A percentile compares a stretch with the other conserved stretches of the same genome.
Evolutionary conservation across 2,888 invertebrate genomes (phyloP).

Genomic region (Caenorhabditis zanzibari): DNA sequence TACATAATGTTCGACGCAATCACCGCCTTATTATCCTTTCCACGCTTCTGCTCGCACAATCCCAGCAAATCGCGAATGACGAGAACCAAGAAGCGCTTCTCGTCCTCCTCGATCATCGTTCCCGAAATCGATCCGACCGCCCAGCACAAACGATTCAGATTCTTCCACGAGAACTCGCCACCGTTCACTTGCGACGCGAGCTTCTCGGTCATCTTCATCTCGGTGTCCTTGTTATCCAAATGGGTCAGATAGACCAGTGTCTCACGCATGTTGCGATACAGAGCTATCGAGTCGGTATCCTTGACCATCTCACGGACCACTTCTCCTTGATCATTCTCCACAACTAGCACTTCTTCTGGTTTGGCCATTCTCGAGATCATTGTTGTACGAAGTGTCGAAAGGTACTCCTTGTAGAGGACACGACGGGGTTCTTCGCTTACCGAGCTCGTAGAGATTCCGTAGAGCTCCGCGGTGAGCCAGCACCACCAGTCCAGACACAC

Average conservation of each 20-base stretch:
- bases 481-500: slow-evolving; percentile 99
- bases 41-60: slow-evolving; percentile 97
- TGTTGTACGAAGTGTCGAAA: slow-evolving; percentile 90
- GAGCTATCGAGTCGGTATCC: slow-evolving; percentile 98
- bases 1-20: slow-evolving; percentile 99
- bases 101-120: slow-evolving; percentile 99
- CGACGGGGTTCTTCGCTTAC: slow-evolving; percentile 53
- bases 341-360: slow-evolving; percentile 98
- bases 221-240: slow-evolving; percentile 97
- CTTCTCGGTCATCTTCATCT: slow-evolving; percentile 99
- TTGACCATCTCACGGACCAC: slow-evolving; percentile 99
- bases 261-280: slow-evolving; percentile 95
- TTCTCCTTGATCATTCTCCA: slow-evolving; percentile 99
- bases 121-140: slow-evolving; percentile 99
- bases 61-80: slow-evolving; percentile 96
- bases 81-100: slow-evolving; percentile 97
- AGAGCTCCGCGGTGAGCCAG: slow-evolving; percentile 93
- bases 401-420: slow-evolving; percentile 58
- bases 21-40: slow-evolving; percentile 99
- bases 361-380: slow-evolving; percentile 99
- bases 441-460: slow-evolving; percentile 88
- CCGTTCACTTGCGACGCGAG: slow-evolving; percentile 97
- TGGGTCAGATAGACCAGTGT: slow-evolving; percentile 94
- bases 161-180: slow-evolving; percentile 99
- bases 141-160: slow-evolving; percentile 99